Evolutionary conservation across 2,113 vertebrate species (phyloP).

Genomic region (Gallinago jamesoni): DNA sequence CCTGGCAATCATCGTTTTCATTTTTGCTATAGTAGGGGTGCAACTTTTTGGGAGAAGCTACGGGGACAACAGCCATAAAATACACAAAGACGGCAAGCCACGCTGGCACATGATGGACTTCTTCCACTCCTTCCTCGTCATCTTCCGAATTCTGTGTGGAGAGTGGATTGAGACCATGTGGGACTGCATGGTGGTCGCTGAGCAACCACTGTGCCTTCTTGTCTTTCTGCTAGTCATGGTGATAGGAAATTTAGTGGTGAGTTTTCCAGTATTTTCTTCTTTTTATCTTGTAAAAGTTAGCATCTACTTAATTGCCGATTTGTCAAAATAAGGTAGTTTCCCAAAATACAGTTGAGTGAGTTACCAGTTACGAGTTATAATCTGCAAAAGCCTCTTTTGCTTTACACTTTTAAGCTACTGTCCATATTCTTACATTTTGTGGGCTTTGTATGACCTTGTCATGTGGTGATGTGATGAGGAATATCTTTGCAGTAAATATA

Average conservation of each 20-base stretch:
- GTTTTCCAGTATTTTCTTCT: slow-evolving; percentile 36
- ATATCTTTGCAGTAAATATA: not conserved
- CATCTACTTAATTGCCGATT: not conserved
- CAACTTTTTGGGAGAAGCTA: slow-evolving; percentile 91
- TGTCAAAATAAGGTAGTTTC: not conserved
- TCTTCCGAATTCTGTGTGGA: slow-evolving; percentile 94
- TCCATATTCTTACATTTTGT: not conserved
- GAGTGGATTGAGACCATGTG: slow-evolving; percentile 99
- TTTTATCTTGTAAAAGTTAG: not conserved
- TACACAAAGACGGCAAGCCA: slow-evolving; percentile 60
- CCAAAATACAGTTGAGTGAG: not conserved
- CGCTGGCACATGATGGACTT: slow-evolving; percentile 99
- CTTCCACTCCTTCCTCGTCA: slow-evolving; percentile 93
- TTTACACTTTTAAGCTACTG: not conserved
- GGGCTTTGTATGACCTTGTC: not conserved
- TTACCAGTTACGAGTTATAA: not conserved
- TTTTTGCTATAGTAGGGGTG: slow-evolving; percentile 96
- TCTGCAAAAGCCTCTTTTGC: not conserved
- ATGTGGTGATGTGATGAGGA: not conserved
- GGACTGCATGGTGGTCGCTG: slow-evolving; percentile 96
- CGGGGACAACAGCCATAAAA: slow-evolving; percentile 62
- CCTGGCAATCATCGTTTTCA: slow-evolving; percentile 94
- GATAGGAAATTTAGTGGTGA: slow-evolving; percentile 96
- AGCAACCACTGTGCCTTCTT: slow-evolving; percentile 85
- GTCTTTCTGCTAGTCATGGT: slow-evolving; percentile 98